Evolutionary conservation across 1,140 invertebrate genomes (phyloP), one percentile per base, ranked within the genome.

Genomic region (Drosophila grimshawi): DNA sequence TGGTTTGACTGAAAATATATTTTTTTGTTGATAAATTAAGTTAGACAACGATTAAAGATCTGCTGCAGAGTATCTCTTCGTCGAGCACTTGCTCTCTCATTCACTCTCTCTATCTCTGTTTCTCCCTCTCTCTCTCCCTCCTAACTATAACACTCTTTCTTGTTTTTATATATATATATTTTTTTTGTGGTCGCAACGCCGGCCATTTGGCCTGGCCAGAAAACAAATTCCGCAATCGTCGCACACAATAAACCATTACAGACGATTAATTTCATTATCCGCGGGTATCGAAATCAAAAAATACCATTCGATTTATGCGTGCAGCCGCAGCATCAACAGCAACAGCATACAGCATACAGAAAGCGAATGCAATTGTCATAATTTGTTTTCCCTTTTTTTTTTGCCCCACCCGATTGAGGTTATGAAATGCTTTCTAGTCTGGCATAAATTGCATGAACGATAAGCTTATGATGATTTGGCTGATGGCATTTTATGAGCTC

Each of bases 191-290:
- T 69, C 27, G 43, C 37, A 19, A 19, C 19, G 19, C 37, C 5
- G n/a, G 49, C 41, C 51, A 51, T 49, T 60, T 30, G 69, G 76
- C 60, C 65, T n/a, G 78, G 66, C 62, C 78, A 68, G 59, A 69
- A 80, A 74, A 61, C 45, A 61, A 83, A 72, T 66, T 77, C 52
- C 59, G 63, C 67, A 59, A 80, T 85, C 68, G 78, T 70, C 71
- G 78, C 75, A 67, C 80, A 89, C 86, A 89, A 90, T 90, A 90
- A 89, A 90, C 86, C 86, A 90, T 90, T 85, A 89, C 86, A 86
- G 86, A 73, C 86, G 86, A 90, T 90, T 89, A 90, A 90, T 90
- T 90, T 90, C 86, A 90, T 90, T 90, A 90, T 81, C 81, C 76
- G 78, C 81, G 72, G 68, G 43, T 61, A 78, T 68, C 76, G 61